These are phyloP conservation scores for Lineus longissimus DNA, from an alignment of 1,140 invertebrate genomes.

Conservation along the genomic window DNA sequence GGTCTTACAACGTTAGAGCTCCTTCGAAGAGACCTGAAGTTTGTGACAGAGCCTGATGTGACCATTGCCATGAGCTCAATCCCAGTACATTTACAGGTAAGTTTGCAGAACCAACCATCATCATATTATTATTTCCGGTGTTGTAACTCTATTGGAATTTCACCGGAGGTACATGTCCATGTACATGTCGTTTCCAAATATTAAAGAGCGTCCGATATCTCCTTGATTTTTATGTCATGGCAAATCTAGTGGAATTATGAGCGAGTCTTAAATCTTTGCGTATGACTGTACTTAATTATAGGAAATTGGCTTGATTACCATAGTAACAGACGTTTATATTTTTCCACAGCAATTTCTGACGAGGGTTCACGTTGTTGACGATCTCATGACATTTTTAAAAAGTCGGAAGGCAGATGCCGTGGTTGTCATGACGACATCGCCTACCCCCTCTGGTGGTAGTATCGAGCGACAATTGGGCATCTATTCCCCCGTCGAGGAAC, in stretches of 20 bases:
- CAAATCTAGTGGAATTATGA: no score
- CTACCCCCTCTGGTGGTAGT: not conserved
- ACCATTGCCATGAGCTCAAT: constrained; percentile 61
- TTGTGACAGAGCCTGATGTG: constrained; percentile 45
- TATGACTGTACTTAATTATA: no score
- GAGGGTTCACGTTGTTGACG: constrained; percentile 16
- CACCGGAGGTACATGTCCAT: no score
- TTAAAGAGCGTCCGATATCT: no score
- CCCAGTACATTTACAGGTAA: constrained; percentile 56
- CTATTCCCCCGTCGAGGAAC: constrained; percentile 23
- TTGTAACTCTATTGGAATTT: no score
- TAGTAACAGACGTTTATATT: not conserved
- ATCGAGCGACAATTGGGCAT: constrained; percentile 24
- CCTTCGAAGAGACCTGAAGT: constrained; percentile 65
- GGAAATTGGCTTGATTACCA: no score
- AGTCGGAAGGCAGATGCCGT: constrained; percentile 24
- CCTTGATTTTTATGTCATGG: no score
- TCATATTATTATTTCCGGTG: no score
- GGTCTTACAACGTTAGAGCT: constrained; percentile 58
- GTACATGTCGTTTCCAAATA: no score
- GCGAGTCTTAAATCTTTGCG: no score
- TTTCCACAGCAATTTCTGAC: constrained; percentile 23
- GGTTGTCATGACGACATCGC: constrained; percentile 30
- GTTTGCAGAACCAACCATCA: no score
- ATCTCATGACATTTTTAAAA: constrained; percentile 23